phyloP scores from a whole-genome alignment of 1,140 invertebrate genomes.

The Pemphigus obesinymphae region DNA sequence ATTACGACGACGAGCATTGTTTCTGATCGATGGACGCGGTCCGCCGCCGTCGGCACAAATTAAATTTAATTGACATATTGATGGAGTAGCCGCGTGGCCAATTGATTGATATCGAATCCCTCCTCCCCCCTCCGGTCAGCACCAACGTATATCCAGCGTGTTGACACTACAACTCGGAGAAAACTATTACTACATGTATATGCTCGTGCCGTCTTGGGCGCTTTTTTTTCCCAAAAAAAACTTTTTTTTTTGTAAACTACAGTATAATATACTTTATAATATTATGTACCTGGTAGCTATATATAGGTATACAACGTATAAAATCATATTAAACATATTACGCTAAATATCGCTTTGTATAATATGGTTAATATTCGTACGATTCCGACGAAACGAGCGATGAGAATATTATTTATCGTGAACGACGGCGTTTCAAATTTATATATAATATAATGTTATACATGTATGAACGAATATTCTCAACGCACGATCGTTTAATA shows the following conservation, averaged over 20 bases:
- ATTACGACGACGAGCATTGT: background rate
- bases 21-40: conserved; percentile 28
- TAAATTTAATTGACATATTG: conserved; percentile 41
- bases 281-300: background rate
- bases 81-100: conserved; percentile 34
- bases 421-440: background rate
- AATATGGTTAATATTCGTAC: too few relatives aligned
- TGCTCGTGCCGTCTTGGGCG: background rate
- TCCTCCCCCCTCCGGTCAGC: background rate
- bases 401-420: background rate
- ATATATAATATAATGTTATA: too few relatives aligned
- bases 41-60: conserved; percentile 26
- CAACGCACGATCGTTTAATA: background rate
- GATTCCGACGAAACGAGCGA: too few relatives aligned
- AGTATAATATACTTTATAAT: too few relatives aligned
- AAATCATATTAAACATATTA: too few relatives aligned
- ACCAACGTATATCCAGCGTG: background rate
- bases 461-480: too few relatives aligned
- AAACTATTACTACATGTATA: too few relatives aligned
- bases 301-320: background rate
- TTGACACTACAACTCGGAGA: background rate
- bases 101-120: conserved; percentile 22
- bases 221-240: background rate
- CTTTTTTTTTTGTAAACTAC: too few relatives aligned
- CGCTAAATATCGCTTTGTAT: too few relatives aligned